Evolutionary conservation across 2,797 vertebrate species (phyloP).

Genomic region (Hapalemur alaotrensis): DNA sequence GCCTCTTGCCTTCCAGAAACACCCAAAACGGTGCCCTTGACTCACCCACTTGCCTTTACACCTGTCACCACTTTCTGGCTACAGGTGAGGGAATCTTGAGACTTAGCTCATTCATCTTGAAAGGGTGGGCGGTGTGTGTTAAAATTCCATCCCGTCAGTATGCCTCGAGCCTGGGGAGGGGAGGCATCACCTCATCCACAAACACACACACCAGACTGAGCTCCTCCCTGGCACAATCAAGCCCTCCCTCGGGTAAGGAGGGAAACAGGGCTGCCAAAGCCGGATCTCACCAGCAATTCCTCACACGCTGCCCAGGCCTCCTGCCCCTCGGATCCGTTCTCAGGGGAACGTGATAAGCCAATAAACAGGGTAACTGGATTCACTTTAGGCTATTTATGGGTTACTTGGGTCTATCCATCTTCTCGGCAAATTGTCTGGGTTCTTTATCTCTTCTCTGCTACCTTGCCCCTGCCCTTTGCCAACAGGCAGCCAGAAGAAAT

Average conservation of each 20-base stretch:
- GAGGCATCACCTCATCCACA: background rate
- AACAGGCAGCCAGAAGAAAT: background rate
- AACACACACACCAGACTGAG: background rate
- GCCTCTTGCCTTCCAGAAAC: background rate
- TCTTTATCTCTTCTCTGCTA: background rate
- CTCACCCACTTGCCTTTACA: background rate
- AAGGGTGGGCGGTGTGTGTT: background rate
- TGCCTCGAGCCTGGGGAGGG: background rate
- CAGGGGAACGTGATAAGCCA: background rate
- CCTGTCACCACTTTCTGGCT: background rate
- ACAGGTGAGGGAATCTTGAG: background rate
- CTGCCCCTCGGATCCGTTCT: background rate
- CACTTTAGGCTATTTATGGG: background rate
- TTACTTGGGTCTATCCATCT: background rate
- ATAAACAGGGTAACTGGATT: background rate
- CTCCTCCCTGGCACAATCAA: background rate
- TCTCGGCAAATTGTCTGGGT: background rate
- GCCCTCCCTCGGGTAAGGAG: background rate
- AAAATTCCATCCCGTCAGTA: background rate
- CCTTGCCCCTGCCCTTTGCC: background rate
- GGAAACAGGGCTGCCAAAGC: background rate
- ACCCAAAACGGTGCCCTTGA: background rate
- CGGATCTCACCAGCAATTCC: background rate
- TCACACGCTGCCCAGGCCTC: rapidly evolving
- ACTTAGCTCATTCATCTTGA: background rate